Percentiles rank a stretch among this genome's conserved stretches.
These are phyloP conservation scores for Trachymyrmex septentrionalis DNA, from an alignment of 1,140 invertebrate species.

Conservation along the genomic window DNA sequence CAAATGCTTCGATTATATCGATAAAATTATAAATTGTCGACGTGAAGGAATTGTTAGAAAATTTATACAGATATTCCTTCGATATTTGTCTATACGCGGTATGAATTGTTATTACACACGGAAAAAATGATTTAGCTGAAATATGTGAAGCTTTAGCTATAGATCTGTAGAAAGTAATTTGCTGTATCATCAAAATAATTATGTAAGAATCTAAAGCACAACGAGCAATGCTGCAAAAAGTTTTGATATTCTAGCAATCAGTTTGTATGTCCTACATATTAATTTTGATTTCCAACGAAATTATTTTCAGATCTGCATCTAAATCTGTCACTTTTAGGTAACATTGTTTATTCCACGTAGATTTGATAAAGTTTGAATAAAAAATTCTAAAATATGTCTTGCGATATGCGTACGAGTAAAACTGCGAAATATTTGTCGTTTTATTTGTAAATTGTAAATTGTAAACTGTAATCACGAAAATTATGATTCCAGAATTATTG, in stretches of 20 bases:
- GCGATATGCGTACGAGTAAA: neutral
- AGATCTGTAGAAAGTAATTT: no score
- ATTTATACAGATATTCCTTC: neutral
- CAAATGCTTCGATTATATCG: neutral
- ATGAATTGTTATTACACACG: neutral
- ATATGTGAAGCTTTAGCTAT: no score
- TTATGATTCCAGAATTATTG: neutral
- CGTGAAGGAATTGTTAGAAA: neutral
- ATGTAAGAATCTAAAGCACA: no score
- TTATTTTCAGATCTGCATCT: no score
- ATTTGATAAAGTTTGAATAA: neutral
- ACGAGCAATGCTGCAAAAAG: no score
- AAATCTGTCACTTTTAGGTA: no score
- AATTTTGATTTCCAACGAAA: no score
- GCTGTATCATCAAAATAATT: no score
- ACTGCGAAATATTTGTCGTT: neutral
- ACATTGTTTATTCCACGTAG: no score
- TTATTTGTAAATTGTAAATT: neutral
- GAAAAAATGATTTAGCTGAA: no score
- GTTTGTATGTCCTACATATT: no score
- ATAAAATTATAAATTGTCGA: neutral
- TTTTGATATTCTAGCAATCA: no score
- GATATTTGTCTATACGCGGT: neutral
- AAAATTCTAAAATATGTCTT: slow-evolving; percentile 12
- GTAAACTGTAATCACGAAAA: neutral